Evolutionary conservation across 1,140 invertebrate genomes (phyloP).

Genomic region (Drosophila mojavensis): DNA sequence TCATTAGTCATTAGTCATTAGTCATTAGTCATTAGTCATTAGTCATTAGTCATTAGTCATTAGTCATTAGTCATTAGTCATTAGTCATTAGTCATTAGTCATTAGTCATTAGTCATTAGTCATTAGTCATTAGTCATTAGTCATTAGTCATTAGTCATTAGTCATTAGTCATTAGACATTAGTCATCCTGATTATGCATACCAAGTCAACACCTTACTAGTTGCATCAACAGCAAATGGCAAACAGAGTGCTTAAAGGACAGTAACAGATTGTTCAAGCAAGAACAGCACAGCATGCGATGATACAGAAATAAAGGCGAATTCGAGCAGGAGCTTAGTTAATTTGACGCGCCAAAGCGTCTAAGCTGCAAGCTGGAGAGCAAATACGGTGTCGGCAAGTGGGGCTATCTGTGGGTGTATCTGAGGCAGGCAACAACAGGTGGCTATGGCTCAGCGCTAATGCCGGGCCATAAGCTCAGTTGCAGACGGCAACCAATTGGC

Average conservation of each 20-base stretch:
- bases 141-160: no score
- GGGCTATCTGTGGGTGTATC: not conserved
- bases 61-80: no score
- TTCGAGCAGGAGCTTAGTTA: slow-evolving; percentile 35
- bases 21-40: no score
- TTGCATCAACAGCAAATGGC: not conserved
- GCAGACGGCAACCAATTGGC: slow-evolving; percentile 47
- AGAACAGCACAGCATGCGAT: no score
- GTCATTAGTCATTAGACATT: no score
- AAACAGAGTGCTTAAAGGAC: not conserved
- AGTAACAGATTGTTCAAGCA: not conserved
- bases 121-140: no score
- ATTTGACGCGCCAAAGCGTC: slow-evolving; percentile 34
- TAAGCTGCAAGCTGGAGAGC: slow-evolving; percentile 4
- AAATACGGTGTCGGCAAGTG: not conserved
- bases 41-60: no score
- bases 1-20: no score
- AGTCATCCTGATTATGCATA: no score
- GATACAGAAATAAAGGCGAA: slow-evolving; percentile 5
- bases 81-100: no score
- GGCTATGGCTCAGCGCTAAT: slow-evolving; percentile 41
- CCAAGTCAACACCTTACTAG: not conserved
- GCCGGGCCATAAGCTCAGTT: slow-evolving; percentile 39
- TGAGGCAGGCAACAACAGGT: slow-evolving; percentile 42
- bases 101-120: no score